Base-by-base conservation (phyloP, 2,888 invertebrate genomes). In the Drosophila kambysellisi region DNA sequence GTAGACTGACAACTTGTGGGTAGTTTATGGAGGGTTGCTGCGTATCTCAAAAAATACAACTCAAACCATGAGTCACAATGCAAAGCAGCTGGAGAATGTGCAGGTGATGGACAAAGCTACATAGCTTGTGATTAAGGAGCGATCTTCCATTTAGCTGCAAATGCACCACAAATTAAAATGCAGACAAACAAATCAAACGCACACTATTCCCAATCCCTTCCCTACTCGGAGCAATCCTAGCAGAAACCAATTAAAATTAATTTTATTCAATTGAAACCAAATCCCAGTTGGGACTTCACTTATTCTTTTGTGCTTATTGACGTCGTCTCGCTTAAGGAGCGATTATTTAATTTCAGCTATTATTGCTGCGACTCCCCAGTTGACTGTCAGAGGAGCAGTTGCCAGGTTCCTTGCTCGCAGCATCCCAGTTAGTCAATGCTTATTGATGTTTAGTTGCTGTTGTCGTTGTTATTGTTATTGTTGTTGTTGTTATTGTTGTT, bases 321-420 rank as follows among this genome's bases (percentile, higher is more conserved):
- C 73, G 52, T 67, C 57, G 65, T 62, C 39, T 81, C 81, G 86
- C 90, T 85, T 83, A 81, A 88, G 90, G 78, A 90, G 74, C 83
- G 90, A 89, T 85, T 85, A 85, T 89, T 85, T 89, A 89, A 85
- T 85, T 90, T 85, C 73, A 88, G 85, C 85, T 85, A 85, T 85
- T 85, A 85, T 88, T 87, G 89, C 80, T 74, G 72, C 51, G 68
- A 78, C 70, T 83, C 83, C 82, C 78, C 70, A 80, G 82, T 76
- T 63, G 72, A 33, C 79, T 70, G 71, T 67, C 70, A 51, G 71
- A 30, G 64, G 50, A 74, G 76, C 76, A 46, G 70, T 70, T 69
- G 66, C 72, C 76, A 68, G 73, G 60, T 58, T 67, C 81, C 53
- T 61, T 41, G 60, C 66, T 43, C 48, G 17, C 43, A 61, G 78